Evolutionary conservation across 2,888 invertebrate species (phyloP), one percentile per base, ranked within the genome.

Genomic region (Electrophaes corylata): DNA sequence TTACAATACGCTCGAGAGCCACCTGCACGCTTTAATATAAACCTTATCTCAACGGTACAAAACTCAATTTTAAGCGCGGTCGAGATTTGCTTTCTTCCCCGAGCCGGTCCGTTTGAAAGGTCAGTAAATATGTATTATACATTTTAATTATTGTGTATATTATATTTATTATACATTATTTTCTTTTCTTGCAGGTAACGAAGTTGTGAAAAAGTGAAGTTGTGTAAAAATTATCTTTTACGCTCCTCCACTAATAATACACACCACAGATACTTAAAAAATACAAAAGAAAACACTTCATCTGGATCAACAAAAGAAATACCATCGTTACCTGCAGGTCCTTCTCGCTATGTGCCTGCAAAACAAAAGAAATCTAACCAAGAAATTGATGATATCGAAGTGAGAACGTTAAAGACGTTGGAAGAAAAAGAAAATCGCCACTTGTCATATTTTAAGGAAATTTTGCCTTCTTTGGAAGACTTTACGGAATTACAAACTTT

Each of bases 371-470:
- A 40, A 18, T 10, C 39, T n/a, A n/a, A n/a, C n/a, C n/a, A n/a
- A 49, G 29, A 12, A 41, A 41, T 41, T 12, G 50, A 50, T 41
- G 50, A 68, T 51, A 69, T 69, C 56, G 66, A 70, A 58, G 54
- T 49, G 48, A 52, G 67, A 65, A 3, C 58, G 4, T 65, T 67
- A 65, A 49, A 71, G 58, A 61, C 63, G 51, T 57, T 67, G 52
- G 47, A 71, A 23, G 64, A 65, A 56, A 56, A 54, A 62, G 66
- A 70, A 67, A 69, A 67, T 49, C 62, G 67, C 62, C 69, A 69
- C 59, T 65, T 69, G 55, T 66, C 66, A 55, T 70, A 68, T 71
- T 66, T 68, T 40, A 69, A 66, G 65, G 70, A 65, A 59, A 69
- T 70, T 66, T 62, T 69, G 69, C 69, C 70, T 55, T 66, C 67